These are phyloP conservation scores for Gymnocypris eckloni DNA, from an alignment of 2,797 vertebrate species.

Conservation along the genomic window DNA sequence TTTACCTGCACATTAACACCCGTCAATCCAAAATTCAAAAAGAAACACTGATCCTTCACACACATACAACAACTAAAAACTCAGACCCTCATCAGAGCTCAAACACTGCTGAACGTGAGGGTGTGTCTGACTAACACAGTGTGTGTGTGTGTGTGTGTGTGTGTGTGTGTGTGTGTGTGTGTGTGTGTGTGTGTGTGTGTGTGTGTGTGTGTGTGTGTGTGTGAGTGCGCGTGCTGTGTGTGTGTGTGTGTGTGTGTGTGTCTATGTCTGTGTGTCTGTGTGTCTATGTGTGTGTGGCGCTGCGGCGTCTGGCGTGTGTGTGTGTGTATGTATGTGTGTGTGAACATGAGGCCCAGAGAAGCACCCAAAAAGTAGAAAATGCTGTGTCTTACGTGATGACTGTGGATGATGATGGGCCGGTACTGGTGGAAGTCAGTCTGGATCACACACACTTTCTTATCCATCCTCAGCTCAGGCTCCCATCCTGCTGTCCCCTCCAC, in stretches of 20 bases:
- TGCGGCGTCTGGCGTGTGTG: too few relatives aligned
- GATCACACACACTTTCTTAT: too few relatives aligned
- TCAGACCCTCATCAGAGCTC: conserved; percentile 17
- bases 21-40: conserved; percentile 12
- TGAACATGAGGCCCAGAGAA: not conserved
- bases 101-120: not conserved
- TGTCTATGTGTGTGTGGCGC: not conserved
- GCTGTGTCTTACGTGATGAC: conserved; percentile 72
- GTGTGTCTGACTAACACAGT: conserved; percentile 11
- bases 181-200: too few relatives aligned
- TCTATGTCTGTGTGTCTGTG: too few relatives aligned
- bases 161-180: too few relatives aligned
- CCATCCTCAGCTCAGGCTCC: too few relatives aligned
- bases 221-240: too few relatives aligned
- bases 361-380: conserved; percentile 45
- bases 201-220: too few relatives aligned
- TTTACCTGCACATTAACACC: conserved; percentile 23
- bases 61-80: conserved; percentile 6
- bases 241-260: too few relatives aligned
- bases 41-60: not conserved
- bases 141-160: too few relatives aligned
- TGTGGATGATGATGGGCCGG: too few relatives aligned
- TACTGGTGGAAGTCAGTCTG: too few relatives aligned
- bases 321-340: not conserved
- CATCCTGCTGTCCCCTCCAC: conserved; percentile 55